These are phyloP conservation scores for Psittacula cyanocephala DNA, from an alignment of 2,113 vertebrate species.

Conservation along the genomic window DNA sequence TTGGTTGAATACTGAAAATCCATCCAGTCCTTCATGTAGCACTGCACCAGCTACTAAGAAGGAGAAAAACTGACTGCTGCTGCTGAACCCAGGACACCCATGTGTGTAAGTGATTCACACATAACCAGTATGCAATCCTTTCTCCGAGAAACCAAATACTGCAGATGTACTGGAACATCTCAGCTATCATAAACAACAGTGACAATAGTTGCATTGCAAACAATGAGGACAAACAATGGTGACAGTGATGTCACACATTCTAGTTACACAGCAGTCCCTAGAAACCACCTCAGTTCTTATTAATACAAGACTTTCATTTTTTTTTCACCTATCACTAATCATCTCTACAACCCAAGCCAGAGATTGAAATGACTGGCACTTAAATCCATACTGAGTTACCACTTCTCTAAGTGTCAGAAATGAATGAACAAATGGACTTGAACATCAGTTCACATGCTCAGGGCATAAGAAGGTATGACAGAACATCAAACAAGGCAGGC, in stretches of 20 bases:
- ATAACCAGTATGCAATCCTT: rapidly evolving
- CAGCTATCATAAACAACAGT: background rate
- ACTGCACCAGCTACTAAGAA: too few relatives aligned
- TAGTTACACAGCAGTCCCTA: too few relatives aligned
- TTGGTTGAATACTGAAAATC: background rate
- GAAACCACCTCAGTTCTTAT: background rate
- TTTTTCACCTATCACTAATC: background rate
- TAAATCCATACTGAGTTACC: background rate
- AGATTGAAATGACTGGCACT: rapidly evolving
- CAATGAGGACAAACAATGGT: rapidly evolving
- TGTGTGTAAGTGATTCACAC: background rate
- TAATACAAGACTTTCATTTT: too few relatives aligned
- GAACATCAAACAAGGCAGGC: background rate
- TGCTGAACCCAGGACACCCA: too few relatives aligned
- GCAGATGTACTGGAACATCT: background rate
- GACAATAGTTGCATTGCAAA: background rate
- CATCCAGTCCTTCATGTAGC: background rate
- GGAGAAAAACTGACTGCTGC: too few relatives aligned
- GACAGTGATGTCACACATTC: rapidly evolving
- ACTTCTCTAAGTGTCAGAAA: background rate
- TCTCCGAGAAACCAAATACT: background rate
- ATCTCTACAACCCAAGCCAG: background rate
- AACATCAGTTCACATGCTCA: background rate
- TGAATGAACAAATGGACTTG: background rate
- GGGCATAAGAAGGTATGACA: background rate